Base-by-base conservation (phyloP, 64 coral and sea anemone genomes). In the Cladopsammia gracilis region DNA sequence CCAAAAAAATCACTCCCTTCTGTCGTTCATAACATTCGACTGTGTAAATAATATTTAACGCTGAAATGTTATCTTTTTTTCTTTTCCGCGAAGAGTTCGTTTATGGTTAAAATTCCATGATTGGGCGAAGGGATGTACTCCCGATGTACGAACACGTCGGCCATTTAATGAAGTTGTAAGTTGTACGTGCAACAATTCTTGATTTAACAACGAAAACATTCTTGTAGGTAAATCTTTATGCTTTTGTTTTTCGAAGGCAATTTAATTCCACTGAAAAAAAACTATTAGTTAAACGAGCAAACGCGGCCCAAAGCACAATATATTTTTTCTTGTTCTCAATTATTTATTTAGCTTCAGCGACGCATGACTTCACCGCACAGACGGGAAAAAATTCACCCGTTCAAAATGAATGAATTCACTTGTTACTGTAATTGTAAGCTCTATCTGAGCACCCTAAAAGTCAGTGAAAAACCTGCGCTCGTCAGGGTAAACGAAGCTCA, bases 381-480 rank as follows among this genome's bases (percentile, higher is more conserved):
- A 48, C 7, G 25, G 19, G 20, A 84, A 67, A 84, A 22, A 48
- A 50, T 46, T 50, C n/a, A 62, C 80, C 78, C 25, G 57, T 64
- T 82, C 46, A 19, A 34, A 11, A 6, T 84, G 44, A 50, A 84
- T 84, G 62, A 67, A 84, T 23, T 67, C 42, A 64, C 78, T 82
- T 82, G 57, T 61, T 42, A 16, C 54, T 45, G 59, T 84, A 11
- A 84, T 84, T 44, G 61, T 48, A 14, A 67, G 10, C 7, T 64
- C 78, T 82, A 64, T 82, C 59, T 24, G 15, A 82, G 58, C 78
- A 82, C 78, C 78, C 15, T 47, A 20, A 57, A 77, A 13, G 20
- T 23, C 20, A 22, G 50, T 10, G 25, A 77, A 53, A 10, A 64
- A 82, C 78, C 58, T 20, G 58, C 5, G 15, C 58, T 8, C 42